Conservation (phyloP, 2,888 invertebrate species). For the Petrolisthes cinctipes region DNA sequence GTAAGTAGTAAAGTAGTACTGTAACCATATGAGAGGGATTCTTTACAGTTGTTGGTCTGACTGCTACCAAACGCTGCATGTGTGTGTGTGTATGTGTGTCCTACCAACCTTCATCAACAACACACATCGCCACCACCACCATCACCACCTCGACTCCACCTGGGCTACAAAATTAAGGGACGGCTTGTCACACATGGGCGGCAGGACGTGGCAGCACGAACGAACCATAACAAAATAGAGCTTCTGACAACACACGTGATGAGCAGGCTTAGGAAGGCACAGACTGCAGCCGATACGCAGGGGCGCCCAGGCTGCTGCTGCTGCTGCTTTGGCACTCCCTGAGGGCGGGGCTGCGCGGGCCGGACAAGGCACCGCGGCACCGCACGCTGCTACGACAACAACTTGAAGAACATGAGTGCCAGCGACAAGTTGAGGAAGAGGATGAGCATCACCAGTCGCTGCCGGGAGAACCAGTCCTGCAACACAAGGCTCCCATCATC, state of each 20-base stretch:
- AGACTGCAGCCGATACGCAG: slow-evolving; percentile 40
- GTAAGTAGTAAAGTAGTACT: no score
- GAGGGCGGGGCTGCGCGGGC: slow-evolving; percentile 50
- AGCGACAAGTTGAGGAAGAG: slow-evolving; percentile 93
- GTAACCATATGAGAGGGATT: no score
- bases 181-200: slow-evolving; percentile 48
- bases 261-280: slow-evolving; percentile 46
- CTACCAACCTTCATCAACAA: no score
- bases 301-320: slow-evolving; percentile 53
- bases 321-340: slow-evolving; percentile 59
- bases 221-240: slow-evolving; percentile 63
- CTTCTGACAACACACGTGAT: slow-evolving; percentile 61
- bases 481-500: no score
- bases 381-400: slow-evolving; percentile 83
- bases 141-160: slow-evolving; percentile 22
- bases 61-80: no score
- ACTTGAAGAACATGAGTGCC: slow-evolving; percentile 95
- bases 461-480: slow-evolving; percentile 96
- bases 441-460: slow-evolving; percentile 93
- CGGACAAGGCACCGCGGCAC: slow-evolving; percentile 44
- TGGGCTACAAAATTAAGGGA: slow-evolving; percentile 58
- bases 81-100: no score
- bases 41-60: no score
- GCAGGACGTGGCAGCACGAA: slow-evolving; percentile 60
- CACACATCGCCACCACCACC: no score